Percentiles rank a stretch among this genome's conserved stretches.
phyloP scores from a whole-genome alignment of 2,797 vertebrate genomes.

The Pangasius krempfi region DNA sequence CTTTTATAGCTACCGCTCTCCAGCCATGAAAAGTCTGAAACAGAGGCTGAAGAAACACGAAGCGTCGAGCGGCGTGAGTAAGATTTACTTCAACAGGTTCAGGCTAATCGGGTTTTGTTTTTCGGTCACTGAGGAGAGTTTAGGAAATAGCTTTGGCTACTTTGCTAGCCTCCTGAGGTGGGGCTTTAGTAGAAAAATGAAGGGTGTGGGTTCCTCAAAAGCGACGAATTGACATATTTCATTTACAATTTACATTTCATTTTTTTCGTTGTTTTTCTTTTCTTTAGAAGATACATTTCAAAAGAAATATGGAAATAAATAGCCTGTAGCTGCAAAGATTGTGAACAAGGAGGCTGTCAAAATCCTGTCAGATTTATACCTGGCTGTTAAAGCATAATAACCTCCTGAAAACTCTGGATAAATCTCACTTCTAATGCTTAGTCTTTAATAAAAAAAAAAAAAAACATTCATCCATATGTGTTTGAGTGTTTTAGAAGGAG shows the following conservation, averaged over 20 bases:
- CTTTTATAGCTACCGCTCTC: not conserved
- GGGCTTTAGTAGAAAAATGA: not conserved
- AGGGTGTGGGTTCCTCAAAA: slow-evolving; percentile 29
- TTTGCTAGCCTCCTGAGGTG: slow-evolving; percentile 26
- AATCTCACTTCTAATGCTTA: not conserved
- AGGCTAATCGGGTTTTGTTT: not conserved
- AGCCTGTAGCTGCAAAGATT: not conserved
- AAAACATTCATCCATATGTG: too few relatives aligned
- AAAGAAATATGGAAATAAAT: not conserved
- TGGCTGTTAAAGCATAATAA: not conserved
- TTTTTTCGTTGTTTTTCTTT: not conserved
- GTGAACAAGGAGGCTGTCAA: not conserved
- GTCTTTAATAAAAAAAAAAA: not conserved
- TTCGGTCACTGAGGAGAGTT: not conserved
- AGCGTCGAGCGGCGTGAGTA: slow-evolving; percentile 32
- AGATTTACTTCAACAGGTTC: not conserved
- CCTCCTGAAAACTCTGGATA: not conserved
- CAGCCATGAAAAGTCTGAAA: slow-evolving; percentile 59
- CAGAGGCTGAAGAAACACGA: slow-evolving; percentile 58
- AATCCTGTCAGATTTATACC: not conserved
- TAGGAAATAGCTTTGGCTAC: slow-evolving; percentile 13
- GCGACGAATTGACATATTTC: not conserved
- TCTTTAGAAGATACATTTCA: not conserved
- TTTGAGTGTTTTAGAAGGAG: too few relatives aligned
- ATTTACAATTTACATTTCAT: not conserved